These are phyloP conservation scores for Rhinopomastus cyanomelas DNA, from an alignment of 2,113 vertebrate genomes.

Conservation along the genomic window DNA sequence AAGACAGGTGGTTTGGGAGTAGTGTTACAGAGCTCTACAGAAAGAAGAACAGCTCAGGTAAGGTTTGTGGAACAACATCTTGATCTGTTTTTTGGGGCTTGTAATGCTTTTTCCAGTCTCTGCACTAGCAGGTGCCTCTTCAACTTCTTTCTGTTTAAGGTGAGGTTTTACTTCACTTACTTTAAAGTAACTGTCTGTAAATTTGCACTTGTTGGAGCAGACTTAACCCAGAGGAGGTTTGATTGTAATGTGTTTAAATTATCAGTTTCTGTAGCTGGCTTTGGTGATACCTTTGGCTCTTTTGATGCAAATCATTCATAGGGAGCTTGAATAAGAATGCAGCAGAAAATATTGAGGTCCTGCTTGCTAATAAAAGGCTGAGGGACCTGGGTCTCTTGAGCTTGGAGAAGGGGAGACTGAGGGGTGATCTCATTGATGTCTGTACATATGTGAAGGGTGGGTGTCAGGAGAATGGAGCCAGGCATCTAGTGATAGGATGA, in stretches of 20 bases:
- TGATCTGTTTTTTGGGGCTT: background rate
- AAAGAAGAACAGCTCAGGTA: background rate
- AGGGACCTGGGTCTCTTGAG: no score
- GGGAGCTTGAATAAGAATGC: background rate
- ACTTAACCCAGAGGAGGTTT: background rate
- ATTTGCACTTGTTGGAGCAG: background rate
- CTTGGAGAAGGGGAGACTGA: no score
- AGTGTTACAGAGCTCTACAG: background rate
- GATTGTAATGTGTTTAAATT: background rate
- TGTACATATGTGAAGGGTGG: no score
- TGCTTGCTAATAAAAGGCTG: background rate
- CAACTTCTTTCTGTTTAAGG: background rate
- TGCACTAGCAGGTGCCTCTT: background rate
- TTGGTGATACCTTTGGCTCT: background rate
- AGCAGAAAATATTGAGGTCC: background rate
- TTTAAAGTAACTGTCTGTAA: background rate
- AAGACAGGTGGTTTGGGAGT: background rate
- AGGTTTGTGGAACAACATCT: background rate
- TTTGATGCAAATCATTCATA: background rate
- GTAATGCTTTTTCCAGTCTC: background rate
- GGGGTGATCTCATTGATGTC: no score
- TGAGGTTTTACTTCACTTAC: background rate
- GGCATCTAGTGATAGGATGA: no score
- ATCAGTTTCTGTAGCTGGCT: background rate
- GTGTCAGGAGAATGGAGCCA: no score